A percentile compares a stretch with the other conserved stretches of the same genome.
Conservation (phyloP, 1,140 invertebrate genomes). For the Diuraphis noxia region DNA sequence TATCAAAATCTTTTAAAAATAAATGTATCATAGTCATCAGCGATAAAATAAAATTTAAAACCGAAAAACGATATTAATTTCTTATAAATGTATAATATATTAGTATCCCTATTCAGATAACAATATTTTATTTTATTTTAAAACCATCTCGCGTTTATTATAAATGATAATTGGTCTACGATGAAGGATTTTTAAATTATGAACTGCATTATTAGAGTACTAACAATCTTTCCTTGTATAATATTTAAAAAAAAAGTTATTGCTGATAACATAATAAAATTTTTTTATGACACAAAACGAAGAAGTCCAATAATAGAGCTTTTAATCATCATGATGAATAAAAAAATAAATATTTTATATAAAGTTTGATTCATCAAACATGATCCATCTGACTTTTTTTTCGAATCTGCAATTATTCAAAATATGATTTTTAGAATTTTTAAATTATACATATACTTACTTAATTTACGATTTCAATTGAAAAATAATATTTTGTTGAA, state of each 20-base stretch:
- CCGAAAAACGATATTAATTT: too few relatives aligned
- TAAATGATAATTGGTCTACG: not conserved
- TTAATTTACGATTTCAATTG: too few relatives aligned
- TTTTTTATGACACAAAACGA: not conserved
- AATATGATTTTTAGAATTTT: too few relatives aligned
- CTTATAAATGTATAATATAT: not conserved
- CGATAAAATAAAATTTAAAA: too few relatives aligned
- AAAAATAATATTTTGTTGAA: too few relatives aligned
- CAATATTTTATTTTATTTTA: not conserved
- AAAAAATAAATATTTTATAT: not conserved
- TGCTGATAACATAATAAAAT: not conserved
- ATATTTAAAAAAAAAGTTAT: not conserved
- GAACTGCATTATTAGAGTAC: not conserved
- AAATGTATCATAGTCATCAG: too few relatives aligned
- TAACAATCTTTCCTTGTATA: not conserved
- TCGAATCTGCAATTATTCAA: too few relatives aligned
- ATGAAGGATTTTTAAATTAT: not conserved
- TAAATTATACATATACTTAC: too few relatives aligned
- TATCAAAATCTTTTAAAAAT: too few relatives aligned
- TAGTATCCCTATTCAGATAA: not conserved
- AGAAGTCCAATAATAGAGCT: not conserved
- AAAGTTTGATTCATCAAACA: too few relatives aligned
- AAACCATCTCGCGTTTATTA: not conserved
- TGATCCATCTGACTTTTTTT: too few relatives aligned
- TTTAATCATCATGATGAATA: not conserved